phyloP scores from a whole-genome alignment of 2,113 vertebrate genomes.

The Acinonyx jubatus region DNA sequence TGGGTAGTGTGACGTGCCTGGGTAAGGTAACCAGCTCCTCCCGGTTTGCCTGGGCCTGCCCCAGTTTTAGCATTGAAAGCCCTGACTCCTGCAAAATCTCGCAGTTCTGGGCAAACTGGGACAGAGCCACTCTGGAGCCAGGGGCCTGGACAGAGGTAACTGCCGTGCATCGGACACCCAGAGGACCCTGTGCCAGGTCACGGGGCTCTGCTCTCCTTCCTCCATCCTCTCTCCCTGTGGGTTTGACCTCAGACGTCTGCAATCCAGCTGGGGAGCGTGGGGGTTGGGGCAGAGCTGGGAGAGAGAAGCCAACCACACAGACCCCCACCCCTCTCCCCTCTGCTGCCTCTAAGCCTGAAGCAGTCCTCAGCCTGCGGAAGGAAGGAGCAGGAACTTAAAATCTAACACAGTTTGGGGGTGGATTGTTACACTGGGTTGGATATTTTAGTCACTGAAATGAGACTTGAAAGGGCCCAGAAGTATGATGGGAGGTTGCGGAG shows the following conservation, averaged over 20 bases:
- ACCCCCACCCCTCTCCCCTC: neutral
- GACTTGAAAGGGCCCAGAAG: conserved; percentile 27
- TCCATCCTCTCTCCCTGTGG: neutral
- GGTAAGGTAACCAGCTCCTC: neutral
- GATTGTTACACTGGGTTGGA: neutral
- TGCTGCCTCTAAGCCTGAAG: neutral
- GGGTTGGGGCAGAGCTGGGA: neutral
- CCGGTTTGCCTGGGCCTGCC: neutral
- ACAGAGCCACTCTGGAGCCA: neutral
- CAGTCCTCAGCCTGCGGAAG: neutral
- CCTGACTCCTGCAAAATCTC: neutral
- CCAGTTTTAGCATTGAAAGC: neutral
- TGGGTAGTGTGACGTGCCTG: too few species aligned
- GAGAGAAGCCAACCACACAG: neutral
- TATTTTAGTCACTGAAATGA: conserved; percentile 3
- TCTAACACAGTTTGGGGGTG: neutral
- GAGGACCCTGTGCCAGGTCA: neutral
- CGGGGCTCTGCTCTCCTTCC: neutral
- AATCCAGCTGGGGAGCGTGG: neutral
- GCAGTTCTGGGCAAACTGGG: neutral
- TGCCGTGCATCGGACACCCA: neutral
- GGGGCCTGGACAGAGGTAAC: neutral
- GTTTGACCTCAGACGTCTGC: neutral
- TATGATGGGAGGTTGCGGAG: neutral
- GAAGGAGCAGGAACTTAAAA: neutral